Evolutionary conservation across 2,797 vertebrate species (phyloP).

Genomic region (Botia almorhae): DNA sequence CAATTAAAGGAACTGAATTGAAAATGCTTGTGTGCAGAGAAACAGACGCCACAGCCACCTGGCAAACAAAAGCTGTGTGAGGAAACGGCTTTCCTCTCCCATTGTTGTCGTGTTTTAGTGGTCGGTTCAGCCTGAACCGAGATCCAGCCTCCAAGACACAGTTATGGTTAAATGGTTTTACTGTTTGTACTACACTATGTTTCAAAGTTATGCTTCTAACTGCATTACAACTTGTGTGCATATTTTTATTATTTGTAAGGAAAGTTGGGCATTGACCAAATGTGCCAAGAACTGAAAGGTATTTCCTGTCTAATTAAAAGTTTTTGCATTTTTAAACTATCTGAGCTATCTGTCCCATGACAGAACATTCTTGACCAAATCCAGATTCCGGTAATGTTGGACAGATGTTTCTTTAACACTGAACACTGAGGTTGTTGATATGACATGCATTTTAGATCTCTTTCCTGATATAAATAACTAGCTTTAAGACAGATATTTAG

Average conservation of each 20-base stretch:
- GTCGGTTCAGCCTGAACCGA: neutral
- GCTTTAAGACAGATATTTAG: neutral
- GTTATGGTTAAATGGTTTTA: neutral
- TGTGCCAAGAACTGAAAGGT: neutral
- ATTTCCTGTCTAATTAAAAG: neutral
- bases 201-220: neutral
- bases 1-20: conserved; percentile 51
- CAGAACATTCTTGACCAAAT: neutral
- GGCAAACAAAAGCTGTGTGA: conserved; percentile 45
- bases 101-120: neutral
- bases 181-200: neutral
- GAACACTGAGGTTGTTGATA: neutral
- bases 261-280: neutral
- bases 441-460: neutral
- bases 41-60: conserved; percentile 48
- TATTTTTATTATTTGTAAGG: neutral
- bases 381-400: neutral
- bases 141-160: neutral
- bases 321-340: neutral
- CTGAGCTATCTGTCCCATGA: neutral
- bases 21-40: conserved; percentile 50
- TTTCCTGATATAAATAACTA: neutral
- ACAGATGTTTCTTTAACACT: conserved; percentile 37
- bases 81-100: conserved; percentile 47
- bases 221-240: neutral